phyloP scores from a whole-genome alignment of 2,797 vertebrate genomes.

The Hypotaenidia okinawae region DNA sequence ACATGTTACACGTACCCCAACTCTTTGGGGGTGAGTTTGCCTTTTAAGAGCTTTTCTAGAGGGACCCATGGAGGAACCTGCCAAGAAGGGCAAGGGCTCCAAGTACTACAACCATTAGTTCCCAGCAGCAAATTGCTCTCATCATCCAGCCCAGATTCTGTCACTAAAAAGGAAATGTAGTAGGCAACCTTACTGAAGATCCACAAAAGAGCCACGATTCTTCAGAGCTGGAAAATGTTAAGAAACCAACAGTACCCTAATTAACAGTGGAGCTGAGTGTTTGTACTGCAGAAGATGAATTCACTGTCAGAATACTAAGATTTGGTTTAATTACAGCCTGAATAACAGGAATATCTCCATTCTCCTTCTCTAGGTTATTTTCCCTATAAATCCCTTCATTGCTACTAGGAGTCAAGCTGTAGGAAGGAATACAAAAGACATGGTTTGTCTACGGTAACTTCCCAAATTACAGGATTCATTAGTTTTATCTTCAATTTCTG shows the following conservation, averaged over 20 bases:
- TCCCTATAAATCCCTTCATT: background rate
- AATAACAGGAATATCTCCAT: background rate
- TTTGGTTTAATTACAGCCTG: background rate
- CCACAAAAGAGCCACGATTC: background rate
- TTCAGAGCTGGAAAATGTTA: background rate
- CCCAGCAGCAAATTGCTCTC: background rate
- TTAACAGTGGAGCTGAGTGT: background rate
- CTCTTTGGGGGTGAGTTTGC: background rate
- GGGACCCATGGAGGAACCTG: background rate
- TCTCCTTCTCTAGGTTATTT: background rate
- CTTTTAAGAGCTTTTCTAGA: background rate
- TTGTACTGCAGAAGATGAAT: background rate
- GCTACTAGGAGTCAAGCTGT: background rate
- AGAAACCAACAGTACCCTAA: no score
- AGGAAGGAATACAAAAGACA: background rate
- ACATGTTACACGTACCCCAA: background rate
- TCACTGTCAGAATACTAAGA: background rate
- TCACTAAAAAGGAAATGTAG: background rate
- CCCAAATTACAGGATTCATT: background rate
- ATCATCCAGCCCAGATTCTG: background rate
- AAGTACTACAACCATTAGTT: background rate
- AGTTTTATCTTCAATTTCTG: background rate
- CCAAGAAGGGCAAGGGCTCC: background rate
- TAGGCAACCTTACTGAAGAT: background rate
- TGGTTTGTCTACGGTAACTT: background rate